phyloP scores from a whole-genome alignment of 2,797 vertebrate species.

The Poecile montanus region DNA sequence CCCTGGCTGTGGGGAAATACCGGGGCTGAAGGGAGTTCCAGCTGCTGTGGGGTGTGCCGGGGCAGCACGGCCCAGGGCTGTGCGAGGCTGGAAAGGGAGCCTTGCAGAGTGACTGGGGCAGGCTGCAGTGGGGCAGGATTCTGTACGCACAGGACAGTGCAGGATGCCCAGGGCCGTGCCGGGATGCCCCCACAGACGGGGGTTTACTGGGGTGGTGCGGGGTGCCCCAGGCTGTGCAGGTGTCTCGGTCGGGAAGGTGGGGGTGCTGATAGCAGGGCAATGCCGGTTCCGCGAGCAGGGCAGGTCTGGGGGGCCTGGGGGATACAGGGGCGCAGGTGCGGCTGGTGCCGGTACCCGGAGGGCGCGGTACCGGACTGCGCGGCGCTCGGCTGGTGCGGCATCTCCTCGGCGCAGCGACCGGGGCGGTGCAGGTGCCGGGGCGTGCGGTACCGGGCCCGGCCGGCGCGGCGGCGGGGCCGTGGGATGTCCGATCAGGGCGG shows the following conservation, averaged over 20 bases:
- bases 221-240: background rate
- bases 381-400: background rate
- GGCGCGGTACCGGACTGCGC: background rate
- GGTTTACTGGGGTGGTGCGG: background rate
- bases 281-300: background rate
- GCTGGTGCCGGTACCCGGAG: background rate
- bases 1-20: background rate
- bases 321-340: background rate
- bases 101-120: background rate
- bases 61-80: background rate
- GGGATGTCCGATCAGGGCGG: background rate
- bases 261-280: background rate
- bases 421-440: background rate
- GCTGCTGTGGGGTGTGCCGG: background rate
- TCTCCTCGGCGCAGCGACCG: background rate
- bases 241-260: background rate
- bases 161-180: background rate
- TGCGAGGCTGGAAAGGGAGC: rapidly evolving
- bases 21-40: background rate
- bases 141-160: background rate
- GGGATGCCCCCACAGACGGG: background rate
- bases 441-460: background rate
- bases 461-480: background rate
- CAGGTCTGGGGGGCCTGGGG: background rate
- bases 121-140: background rate